Evolutionary conservation across 2,888 invertebrate species (phyloP).

Genomic region (Mesorhabditis spiculigera): DNA sequence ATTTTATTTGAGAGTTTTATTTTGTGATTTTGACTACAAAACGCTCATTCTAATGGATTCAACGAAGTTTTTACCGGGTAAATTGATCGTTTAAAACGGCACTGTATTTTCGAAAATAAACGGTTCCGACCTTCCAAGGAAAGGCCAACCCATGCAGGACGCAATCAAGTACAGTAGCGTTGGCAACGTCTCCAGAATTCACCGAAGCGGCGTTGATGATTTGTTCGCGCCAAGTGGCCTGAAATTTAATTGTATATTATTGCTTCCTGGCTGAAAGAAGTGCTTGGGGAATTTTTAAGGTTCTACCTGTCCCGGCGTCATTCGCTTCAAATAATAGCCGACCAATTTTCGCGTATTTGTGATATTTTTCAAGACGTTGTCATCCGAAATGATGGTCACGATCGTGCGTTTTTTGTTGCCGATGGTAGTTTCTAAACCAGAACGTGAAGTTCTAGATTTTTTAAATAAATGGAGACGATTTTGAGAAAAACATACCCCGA

Average conservation of each 20-base stretch:
- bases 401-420: conserved; percentile 60
- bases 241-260: conserved; percentile 30
- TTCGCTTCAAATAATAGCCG: conserved; percentile 33
- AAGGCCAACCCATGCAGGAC: conserved; percentile 63
- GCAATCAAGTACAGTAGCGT: conserved; percentile 64
- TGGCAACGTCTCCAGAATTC: conserved; percentile 67
- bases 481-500: neutral
- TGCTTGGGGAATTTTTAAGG: too few relatives aligned
- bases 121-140: conserved; percentile 43
- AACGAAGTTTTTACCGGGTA: too few relatives aligned
- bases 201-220: conserved; percentile 66
- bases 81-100: too few relatives aligned
- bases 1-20: neutral
- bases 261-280: neutral
- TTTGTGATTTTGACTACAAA: neutral
- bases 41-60: too few relatives aligned
- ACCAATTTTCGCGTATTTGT: conserved; percentile 37
- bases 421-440: conserved; percentile 59
- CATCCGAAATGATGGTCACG: conserved; percentile 66
- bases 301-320: conserved; percentile 39
- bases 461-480: too few relatives aligned
- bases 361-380: conserved; percentile 59
- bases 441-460: too few relatives aligned
- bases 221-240: conserved; percentile 39
- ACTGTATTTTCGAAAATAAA: too few relatives aligned